Evolutionary conservation across 1,140 invertebrate species (phyloP), one percentile per base, ranked within the genome.

Genomic region (Acromyrmex heyeri): DNA sequence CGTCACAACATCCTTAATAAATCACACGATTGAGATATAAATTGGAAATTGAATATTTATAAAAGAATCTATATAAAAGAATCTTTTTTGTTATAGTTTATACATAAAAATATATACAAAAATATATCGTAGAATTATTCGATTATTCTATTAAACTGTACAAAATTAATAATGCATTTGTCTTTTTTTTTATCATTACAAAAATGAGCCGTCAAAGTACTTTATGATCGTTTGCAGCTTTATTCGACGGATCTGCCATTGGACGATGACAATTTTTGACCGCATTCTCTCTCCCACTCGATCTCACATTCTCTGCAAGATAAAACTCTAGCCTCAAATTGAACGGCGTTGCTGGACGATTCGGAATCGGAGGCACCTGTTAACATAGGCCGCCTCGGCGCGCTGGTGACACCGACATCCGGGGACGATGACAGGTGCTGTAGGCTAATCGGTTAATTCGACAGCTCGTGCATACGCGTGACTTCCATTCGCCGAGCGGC

Each of bases 361-460:
- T 86, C 64, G 57, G 73, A 91, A 90, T 87, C 62, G 78, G 67
- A 90, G 87, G 86, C 88, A 90, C 89, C 88, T 90, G 88, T 90
- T 90, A 90, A 90, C 85, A 87, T 57, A 89, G n/a, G 85, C 67
- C 72, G 48, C 50, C 24, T 72, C 50, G 69, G 79, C 38, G 69
- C 79, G 55, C 79, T 55, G 34, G 67, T 76, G 69, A 83, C 77
- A 87, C 50, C 86, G 87, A 87, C 88, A 87, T 89, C 77, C 83
- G 85, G 76, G 59, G 59, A 78, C 61, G 70, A 73, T 88, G 88
- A 73, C 88, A 90, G 88, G 88, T 89, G 85, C 61, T 62, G 59
- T 83, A 89, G 76, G 77, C 86, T 87, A 89, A 89, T 88, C 78
- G 82, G 86, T 83, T 92, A 92, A 92, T 91, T 92, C 72, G 90